Evolutionary conservation across 64 coral and sea anemone genomes (phyloP), one percentile per base, ranked within the genome.

Genomic region (Catalaphyllia jardinei): DNA sequence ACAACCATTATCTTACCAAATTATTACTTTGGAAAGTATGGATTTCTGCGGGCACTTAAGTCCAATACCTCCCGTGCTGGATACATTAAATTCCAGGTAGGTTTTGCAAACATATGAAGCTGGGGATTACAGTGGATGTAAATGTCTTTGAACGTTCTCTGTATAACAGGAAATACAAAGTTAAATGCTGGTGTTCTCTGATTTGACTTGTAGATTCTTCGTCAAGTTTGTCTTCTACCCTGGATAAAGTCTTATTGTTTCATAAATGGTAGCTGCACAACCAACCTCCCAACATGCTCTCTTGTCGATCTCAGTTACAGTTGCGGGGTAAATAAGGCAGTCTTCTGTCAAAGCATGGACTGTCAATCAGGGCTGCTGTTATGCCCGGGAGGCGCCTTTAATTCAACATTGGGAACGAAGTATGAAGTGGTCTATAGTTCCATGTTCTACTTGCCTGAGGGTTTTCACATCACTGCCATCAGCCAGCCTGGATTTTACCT

Each of bases 71-170:
- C 74, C 4, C 60, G 5, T 25, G 8, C 73, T 79, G 93, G 93
- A 10, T 86, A 63, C 87, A 74, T 94, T 28, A 80, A 52, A 35
- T 52, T 94, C 31, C 93, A 94, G 93, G 93, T 92, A 80, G 7
- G 31, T 14, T 17, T 79, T 24, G 46, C 51, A 60, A 29, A 24
- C 1, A 30, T 13, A 9, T 35, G 2, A 20, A 42, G 42, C 27
- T 28, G 39, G 19, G 3, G 50, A 8, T 22, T 78, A 27, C 17
- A 28, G 4, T 46, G 33, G 54, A 12, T 57, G 54, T 57, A 1
- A 16, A 57, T 46, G 4, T 46, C 42, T 46, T 46, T 46, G 42
- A 46, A 46, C 42, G 1, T 57, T 57, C 54, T 14, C 15, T 57
- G 1, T 57, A 57, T 2, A 57, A 16, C 9, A 57, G 54, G 15